Percentiles rank a stretch among this genome's conserved stretches.
phyloP scores from a whole-genome alignment of 2,888 invertebrate species.

The Strigamia maritima region DNA sequence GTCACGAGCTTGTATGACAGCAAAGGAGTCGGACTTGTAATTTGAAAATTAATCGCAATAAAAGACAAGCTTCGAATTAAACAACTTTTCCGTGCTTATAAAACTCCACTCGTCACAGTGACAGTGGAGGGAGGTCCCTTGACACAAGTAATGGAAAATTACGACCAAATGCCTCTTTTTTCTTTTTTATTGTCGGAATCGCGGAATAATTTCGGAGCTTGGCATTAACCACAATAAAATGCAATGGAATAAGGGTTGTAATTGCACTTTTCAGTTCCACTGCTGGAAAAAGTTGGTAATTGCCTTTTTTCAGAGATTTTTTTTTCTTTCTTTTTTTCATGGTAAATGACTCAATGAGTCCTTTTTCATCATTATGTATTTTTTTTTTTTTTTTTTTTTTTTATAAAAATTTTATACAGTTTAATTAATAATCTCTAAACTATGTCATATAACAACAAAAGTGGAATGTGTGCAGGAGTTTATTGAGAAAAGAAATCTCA shows the following conservation, averaged over 20 bases:
- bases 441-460: no score
- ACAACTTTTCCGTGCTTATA: neutral
- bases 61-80: slow-evolving; percentile 23
- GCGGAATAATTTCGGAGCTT: neutral
- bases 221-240: slow-evolving; percentile 23
- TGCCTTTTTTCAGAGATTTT: neutral
- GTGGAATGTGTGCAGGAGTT: no score
- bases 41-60: slow-evolving; percentile 23
- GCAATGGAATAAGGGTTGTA: slow-evolving; percentile 15
- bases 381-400: neutral
- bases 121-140: slow-evolving; percentile 11
- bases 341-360: neutral
- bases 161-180: slow-evolving; percentile 1
- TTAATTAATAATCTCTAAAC: no score
- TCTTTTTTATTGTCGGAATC: neutral
- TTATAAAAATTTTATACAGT: no score
- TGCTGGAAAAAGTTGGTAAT: neutral
- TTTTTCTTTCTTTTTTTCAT: neutral
- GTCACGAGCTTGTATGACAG: slow-evolving; percentile 19
- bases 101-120: neutral
- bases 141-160: slow-evolving; percentile 16
- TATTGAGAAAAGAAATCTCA: no score
- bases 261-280: slow-evolving; percentile 1
- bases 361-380: neutral
- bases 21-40: neutral